Base-by-base conservation (phyloP, 2,113 vertebrate species). In the Myotis lucifugus region DNA sequence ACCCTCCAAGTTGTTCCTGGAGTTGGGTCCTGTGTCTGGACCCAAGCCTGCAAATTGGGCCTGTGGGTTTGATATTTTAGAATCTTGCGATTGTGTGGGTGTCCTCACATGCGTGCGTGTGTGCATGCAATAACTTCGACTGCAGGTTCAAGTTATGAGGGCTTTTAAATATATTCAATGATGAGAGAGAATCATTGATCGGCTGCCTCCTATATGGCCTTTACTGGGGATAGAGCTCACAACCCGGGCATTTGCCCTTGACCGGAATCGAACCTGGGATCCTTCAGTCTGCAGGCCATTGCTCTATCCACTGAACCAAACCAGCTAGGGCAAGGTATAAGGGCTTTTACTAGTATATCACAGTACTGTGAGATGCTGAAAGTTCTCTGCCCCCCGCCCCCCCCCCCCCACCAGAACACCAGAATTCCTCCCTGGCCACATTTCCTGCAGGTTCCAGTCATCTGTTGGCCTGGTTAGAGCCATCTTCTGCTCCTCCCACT, bases 61-160 rank as follows among this genome's bases (percentile, higher is more conserved):
- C 82, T 92, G 17, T 77, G 84, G 89, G 46, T 90, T 91, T 92
- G 93, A 86, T 86, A 94, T 95, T 93, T 95, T 84, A 79, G 84
- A 74, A 77, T 86, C 90, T 95, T 88, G 85, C 10, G 46, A 46
- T 46, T 64, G 79, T 67, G 86, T 34, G 37, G 18, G 27, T 54
- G 40, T 82, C 25, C 54, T 73, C 85, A 56, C 1, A 12, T 92
- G 88, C 21, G 8, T 8, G 27, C 50, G 21, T 5, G 15, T 25
- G 83, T 93, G 32, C 32, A 21, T 6, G 10, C 34, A 70, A 37
- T 85, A 81, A 48, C 17, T 96, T 77, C 69, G n/a, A 48, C 27
- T 46, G 54, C 88, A 76, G 42, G 61, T 88, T 96, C 59, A 61
- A 74, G 27, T 73, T 81, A 42, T 6, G 12, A 86, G 70, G 54